Evolutionary conservation across 2,888 invertebrate species (phyloP), one percentile per base, ranked within the genome.

Genomic region (Dolomedes plantarius): DNA sequence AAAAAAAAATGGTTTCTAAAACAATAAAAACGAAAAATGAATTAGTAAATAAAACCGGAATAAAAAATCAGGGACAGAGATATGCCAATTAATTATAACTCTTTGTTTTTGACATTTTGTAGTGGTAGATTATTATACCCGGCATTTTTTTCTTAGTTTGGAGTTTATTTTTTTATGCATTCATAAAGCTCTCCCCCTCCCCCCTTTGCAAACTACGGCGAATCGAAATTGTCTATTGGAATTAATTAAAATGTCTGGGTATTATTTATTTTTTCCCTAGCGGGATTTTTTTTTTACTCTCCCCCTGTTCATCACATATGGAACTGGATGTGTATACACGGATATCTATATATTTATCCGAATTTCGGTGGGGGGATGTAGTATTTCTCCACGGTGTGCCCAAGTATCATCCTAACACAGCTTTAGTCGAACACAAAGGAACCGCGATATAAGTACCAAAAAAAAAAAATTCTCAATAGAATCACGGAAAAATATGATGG

Each of bases 1-100:
- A 69, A 36, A 39, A 39, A 69, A 69, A 69, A 31, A 23, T 31
- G 27, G 65, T 31, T 65, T 32, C 65, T 31, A 32, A 65, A 65
- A 65, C 31, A 65, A 29, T 32, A 31, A 65, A 31, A 65, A 32
- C 2, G 31, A 65, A 65, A 65, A 65, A 65, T 31, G 31, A 31
- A 65, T 32, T 31, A 65, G 65, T 65, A 71, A 69, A 41, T 27
- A 62, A 50, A 68, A 23, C 69, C 19, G 27, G n/a, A 76, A 56
- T 56, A 83, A 72, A 82, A 83, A 83, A 83, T 83, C 77, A 50
- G 46, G 23, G 83, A 73, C 83, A 76, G 50, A 83, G 83, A 83
- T 83, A 83, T 83, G 83, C 83, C 83, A 83, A 83, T 83, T 83
- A 83, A 83, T 83, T 83, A 83, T 65, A 77, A 77, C 77, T 77